Percentiles rank a stretch among this genome's conserved stretches.
Evolutionary conservation across 2,888 invertebrate genomes (phyloP).

Genomic region (Lumbricus terrestris): DNA sequence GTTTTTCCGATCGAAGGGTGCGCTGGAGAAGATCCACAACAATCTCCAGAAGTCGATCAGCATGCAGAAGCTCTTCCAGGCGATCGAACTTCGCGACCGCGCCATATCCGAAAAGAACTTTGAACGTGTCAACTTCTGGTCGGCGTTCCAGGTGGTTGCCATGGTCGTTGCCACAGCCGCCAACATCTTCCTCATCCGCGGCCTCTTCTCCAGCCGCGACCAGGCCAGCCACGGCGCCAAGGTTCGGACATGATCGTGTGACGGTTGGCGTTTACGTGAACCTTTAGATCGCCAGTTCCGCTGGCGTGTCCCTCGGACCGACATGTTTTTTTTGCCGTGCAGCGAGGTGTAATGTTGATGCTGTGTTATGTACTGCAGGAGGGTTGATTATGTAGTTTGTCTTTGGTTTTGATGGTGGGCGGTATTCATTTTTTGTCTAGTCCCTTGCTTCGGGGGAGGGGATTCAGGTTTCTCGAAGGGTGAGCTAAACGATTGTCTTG

Average conservation of each 20-base stretch:
- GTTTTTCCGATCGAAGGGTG: slow-evolving; percentile 61
- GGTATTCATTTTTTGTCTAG: too few species aligned
- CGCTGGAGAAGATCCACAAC: slow-evolving; percentile 67
- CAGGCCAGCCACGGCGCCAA: neutral
- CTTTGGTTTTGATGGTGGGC: neutral
- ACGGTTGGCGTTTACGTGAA: too few species aligned
- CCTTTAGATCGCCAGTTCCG: too few species aligned
- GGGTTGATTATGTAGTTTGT: neutral
- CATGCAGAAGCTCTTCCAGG: slow-evolving; percentile 64
- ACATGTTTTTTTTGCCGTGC: too few species aligned
- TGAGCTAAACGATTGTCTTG: too few species aligned
- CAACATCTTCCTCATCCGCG: slow-evolving; percentile 37
- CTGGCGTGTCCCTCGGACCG: too few species aligned
- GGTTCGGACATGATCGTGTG: neutral
- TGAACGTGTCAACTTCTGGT: slow-evolving; percentile 76
- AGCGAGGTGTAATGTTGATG: neutral
- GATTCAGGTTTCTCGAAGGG: too few species aligned
- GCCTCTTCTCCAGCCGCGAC: slow-evolving; percentile 30
- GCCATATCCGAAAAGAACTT: slow-evolving; percentile 79
- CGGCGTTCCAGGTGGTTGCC: slow-evolving; percentile 68
- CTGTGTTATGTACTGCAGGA: neutral
- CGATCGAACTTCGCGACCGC: slow-evolving; percentile 77
- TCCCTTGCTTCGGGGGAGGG: too few species aligned
- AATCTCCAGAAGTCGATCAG: slow-evolving; percentile 54
- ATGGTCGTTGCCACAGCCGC: slow-evolving; percentile 74